Percentiles rank a stretch among this genome's conserved stretches.
Evolutionary conservation across 2,113 vertebrate genomes (phyloP).

Genomic region (Hemiscyllium ocellatum): DNA sequence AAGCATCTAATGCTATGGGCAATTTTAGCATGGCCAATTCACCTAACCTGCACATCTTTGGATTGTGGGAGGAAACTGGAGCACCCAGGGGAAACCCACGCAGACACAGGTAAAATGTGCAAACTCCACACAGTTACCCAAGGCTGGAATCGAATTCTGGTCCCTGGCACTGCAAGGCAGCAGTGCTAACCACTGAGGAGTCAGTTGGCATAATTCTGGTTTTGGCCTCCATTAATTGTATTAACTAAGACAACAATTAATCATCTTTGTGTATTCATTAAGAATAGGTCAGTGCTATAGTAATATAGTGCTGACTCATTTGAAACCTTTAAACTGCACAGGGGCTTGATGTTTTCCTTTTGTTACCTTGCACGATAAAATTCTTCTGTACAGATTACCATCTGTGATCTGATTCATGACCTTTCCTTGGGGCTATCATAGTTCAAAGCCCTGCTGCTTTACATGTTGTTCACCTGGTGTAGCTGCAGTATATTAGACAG

Average conservation of each 20-base stretch:
- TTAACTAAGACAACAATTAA: background rate
- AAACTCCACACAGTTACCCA: too few species aligned
- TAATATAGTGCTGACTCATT: background rate
- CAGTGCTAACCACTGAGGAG: background rate
- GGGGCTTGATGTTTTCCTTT: background rate
- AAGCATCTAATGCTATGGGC: too few species aligned
- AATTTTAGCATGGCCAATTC: too few species aligned
- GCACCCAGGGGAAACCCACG: too few species aligned
- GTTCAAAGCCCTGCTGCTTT: background rate
- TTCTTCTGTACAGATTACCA: background rate
- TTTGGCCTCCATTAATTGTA: background rate
- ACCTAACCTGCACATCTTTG: too few species aligned
- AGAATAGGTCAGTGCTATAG: background rate
- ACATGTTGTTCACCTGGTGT: background rate
- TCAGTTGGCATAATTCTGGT: background rate
- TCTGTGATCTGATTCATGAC: background rate
- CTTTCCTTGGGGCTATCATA: background rate
- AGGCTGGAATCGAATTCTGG: too few species aligned
- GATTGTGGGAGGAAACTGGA: too few species aligned
- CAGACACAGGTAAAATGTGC: too few species aligned
- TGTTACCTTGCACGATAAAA: background rate
- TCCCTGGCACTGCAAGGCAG: too few species aligned
- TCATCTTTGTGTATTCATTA: background rate
- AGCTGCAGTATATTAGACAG: background rate
- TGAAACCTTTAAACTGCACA: background rate